Conservation (phyloP, 2,888 invertebrate species). For the Dasysyrphus albostriatus region DNA sequence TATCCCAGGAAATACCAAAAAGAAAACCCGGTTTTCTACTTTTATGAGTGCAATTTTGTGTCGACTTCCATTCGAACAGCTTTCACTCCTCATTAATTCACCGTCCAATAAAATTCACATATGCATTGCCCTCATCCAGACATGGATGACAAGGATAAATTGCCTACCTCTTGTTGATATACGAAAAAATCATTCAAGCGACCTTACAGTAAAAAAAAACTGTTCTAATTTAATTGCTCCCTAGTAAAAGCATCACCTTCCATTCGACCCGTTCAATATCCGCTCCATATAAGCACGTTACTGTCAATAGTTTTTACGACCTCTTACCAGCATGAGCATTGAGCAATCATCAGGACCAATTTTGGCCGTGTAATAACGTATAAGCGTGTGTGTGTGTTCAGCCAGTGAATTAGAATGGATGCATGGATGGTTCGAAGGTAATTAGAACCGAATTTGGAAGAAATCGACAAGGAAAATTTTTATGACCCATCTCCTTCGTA, state of each 20-base stretch:
- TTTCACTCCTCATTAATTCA: slow-evolving; percentile 74
- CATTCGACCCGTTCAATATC: slow-evolving; percentile 69
- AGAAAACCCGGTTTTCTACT: slow-evolving; percentile 38
- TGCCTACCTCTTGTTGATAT: slow-evolving; percentile 29
- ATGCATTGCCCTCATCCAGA: slow-evolving; percentile 46
- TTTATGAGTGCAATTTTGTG: slow-evolving; percentile 69
- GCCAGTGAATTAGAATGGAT: slow-evolving; percentile 46
- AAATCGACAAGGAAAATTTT: slow-evolving; percentile 71
- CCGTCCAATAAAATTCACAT: slow-evolving; percentile 69
- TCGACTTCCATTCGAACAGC: slow-evolving; percentile 70
- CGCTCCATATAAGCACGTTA: slow-evolving; percentile 64
- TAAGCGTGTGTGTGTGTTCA: slow-evolving; percentile 34
- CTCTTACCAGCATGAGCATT: slow-evolving; percentile 40
- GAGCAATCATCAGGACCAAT: slow-evolving; percentile 5
- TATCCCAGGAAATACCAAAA: slow-evolving; percentile 45
- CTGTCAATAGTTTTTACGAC: slow-evolving; percentile 72
- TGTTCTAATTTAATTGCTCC: slow-evolving; percentile 72
- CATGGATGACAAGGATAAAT: slow-evolving; percentile 35
- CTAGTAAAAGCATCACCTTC: slow-evolving; percentile 65
- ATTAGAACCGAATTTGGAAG: slow-evolving; percentile 72
- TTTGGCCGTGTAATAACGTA: slow-evolving; percentile 11
- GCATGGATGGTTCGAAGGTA: slow-evolving; percentile 73
- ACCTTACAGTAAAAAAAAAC: slow-evolving; percentile 63
- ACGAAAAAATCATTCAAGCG: slow-evolving; percentile 70
- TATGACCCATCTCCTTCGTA: slow-evolving; percentile 61